These are phyloP conservation scores for Atethmia centrago DNA, from an alignment of 2,888 invertebrate genomes.

Conservation along the genomic window DNA sequence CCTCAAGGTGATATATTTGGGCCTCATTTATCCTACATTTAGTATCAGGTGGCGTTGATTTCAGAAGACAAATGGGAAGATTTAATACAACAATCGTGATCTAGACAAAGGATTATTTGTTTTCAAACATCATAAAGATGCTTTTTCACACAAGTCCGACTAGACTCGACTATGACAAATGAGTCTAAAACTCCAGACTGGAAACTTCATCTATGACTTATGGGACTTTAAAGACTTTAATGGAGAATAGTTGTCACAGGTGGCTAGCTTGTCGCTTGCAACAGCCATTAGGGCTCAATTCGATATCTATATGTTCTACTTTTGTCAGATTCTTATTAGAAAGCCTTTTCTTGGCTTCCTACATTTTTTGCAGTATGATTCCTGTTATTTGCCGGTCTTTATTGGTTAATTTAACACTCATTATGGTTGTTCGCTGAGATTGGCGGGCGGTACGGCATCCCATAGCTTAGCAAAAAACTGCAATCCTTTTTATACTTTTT, in stretches of 20 bases:
- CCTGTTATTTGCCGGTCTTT: background rate
- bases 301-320: conserved; percentile 1
- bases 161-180: conserved; percentile 55
- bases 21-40: conserved; percentile 22
- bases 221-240: conserved; percentile 55
- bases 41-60: conserved; percentile 13
- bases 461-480: background rate
- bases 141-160: conserved; percentile 38
- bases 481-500: background rate
- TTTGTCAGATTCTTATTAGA: conserved; percentile 12
- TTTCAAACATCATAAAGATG: conserved; percentile 51
- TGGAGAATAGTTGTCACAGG: conserved; percentile 51
- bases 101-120: conserved; percentile 27
- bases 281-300: conserved; percentile 28
- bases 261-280: conserved; percentile 31
- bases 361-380: background rate
- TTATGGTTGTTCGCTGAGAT: background rate
- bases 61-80: conserved; percentile 30
- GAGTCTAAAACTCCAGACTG: conserved; percentile 39
- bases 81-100: conserved; percentile 36
- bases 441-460: background rate
- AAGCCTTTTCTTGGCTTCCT: background rate
- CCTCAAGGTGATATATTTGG: conserved; percentile 36
- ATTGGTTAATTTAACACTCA: background rate
- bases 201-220: conserved; percentile 54